phyloP scores from a whole-genome alignment of 2,113 vertebrate genomes.

The Damaliscus lunatus region DNA sequence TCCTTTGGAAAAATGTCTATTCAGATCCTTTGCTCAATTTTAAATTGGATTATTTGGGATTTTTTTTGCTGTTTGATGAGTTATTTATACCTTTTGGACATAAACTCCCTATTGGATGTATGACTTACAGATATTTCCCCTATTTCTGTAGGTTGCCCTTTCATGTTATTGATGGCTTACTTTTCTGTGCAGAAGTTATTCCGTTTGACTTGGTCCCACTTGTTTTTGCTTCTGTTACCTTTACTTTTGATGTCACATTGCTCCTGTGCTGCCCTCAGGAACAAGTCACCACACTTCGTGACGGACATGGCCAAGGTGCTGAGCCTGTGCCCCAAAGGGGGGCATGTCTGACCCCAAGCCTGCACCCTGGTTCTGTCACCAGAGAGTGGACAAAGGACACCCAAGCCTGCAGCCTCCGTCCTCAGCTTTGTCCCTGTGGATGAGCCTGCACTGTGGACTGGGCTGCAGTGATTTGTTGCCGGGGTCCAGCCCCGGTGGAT shows the following conservation, averaged over 20 bases:
- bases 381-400: neutral
- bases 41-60: neutral
- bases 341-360: neutral
- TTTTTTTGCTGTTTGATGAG: neutral
- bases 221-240: neutral
- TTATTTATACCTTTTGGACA: neutral
- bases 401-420: neutral
- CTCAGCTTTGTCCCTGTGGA: neutral
- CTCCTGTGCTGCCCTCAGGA: neutral
- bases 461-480: neutral
- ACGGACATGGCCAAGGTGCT: neutral
- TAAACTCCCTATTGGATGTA: neutral
- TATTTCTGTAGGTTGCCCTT: neutral
- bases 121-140: neutral
- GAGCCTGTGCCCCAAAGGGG: neutral
- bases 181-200: neutral
- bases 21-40: neutral
- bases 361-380: neutral
- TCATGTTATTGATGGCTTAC: neutral
- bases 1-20: neutral
- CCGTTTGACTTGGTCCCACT: neutral
- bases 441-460: neutral
- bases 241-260: neutral
- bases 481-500: too few species aligned
- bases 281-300: neutral